Base-by-base conservation (phyloP, 1,140 invertebrate genomes). In the Pseudomyrmex flavicornis region DNA sequence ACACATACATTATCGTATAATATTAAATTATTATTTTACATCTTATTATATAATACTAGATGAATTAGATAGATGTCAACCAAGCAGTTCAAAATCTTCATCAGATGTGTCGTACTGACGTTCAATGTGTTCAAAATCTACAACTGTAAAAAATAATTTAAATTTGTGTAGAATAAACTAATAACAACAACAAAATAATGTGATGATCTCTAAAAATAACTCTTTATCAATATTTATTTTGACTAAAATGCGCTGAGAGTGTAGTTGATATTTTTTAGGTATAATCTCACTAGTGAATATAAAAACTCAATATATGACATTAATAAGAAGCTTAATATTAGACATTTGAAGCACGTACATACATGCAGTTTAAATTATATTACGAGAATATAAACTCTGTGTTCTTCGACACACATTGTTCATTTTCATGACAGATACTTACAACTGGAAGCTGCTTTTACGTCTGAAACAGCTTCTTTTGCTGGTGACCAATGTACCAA, bases 401-500 rank as follows among this genome's bases (percentile, higher is more conserved):
- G 35, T 35, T 35, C 35, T 35, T 35, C 5, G 35, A 35, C 5
- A 35, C 35, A 35, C 35, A 17, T 22, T 50, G 5, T 82, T 73
- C 83, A n/a, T 35, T 44, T 63, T 26, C 46, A 61, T 70, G 58
- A 26, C 20, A 72, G 56, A 58, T 66, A 88, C 90, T 92, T 92
- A 95, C 94, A 90, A 89, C 92, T 93, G 62, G 92, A 90, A 86
- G 93, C 91, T 80, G 91, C 94, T 70, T 94, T 91, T 46, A 93
- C 92, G 84, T 95, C 93, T 59, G 94, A 90, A 48, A 93, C 92
- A 74, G 92, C 91, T 82, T 94, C 94, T 85, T 94, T 92, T 48
- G 90, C 92, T 8, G 95, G 95, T 86, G 95, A 95, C 97, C 97
- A 97, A 85, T 97, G 95, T 44, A 95, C 94, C 15, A 97, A 96